phyloP scores from a whole-genome alignment of 2,797 vertebrate species.

The Schizopygopsis pylzovi region DNA sequence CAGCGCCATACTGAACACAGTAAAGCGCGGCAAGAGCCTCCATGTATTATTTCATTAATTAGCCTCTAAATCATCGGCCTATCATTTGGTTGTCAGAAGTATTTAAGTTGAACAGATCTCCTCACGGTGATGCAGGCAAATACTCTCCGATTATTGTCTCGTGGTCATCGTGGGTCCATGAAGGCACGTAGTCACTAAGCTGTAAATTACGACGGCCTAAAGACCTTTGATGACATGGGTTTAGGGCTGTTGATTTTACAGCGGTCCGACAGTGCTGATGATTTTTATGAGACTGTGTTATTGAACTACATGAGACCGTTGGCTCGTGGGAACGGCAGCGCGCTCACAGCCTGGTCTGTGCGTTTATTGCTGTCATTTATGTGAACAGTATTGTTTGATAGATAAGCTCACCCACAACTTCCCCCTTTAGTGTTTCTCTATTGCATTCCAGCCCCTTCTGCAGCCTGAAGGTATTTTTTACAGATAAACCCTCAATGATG shows the following conservation, averaged over 20 bases:
- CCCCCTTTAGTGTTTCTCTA: conserved; percentile 38
- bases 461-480: not conserved
- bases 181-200: conserved; percentile 8
- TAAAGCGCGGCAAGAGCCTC: conserved; percentile 14
- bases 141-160: conserved; percentile 8
- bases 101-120: conserved; percentile 30
- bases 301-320: not conserved
- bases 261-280: not conserved
- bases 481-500: not conserved
- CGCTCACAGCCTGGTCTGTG: not conserved
- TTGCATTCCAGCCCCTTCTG: conserved; percentile 6
- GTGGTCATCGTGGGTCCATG: not conserved
- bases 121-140: conserved; percentile 8
- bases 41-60: conserved; percentile 55
- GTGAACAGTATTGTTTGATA: conserved; percentile 38
- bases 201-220: conserved; percentile 24
- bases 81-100: conserved; percentile 48
- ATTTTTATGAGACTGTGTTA: conserved; percentile 26
- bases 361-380: conserved; percentile 54
- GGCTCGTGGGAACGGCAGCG: conserved; percentile 50
- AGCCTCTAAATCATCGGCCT: conserved; percentile 46
- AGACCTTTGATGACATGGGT: conserved; percentile 31
- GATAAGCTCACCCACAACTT: conserved; percentile 44
- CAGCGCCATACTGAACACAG: conserved; percentile 37
- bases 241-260: conserved; percentile 40